Evolutionary conservation across 2,888 invertebrate genomes (phyloP).

Genomic region (Neoaliturus tenellus): DNA sequence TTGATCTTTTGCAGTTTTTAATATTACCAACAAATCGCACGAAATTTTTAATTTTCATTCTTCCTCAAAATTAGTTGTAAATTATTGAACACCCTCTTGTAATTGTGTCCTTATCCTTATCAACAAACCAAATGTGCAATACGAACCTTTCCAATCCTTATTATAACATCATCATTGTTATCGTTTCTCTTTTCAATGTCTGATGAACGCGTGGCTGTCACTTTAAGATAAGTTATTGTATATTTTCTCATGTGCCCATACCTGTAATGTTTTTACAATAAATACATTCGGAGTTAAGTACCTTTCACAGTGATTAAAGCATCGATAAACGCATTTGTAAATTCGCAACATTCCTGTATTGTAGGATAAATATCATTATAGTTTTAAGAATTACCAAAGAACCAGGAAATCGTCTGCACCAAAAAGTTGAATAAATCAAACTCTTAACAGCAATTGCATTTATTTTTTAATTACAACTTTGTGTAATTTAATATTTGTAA

Average conservation of each 20-base stretch:
- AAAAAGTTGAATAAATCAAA: background rate
- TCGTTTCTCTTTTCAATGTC: background rate
- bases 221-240: constrained; percentile 1
- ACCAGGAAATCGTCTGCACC: constrained; percentile 4
- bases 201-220: background rate
- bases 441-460: background rate
- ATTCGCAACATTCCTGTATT: background rate
- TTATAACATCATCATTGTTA: too few species aligned
- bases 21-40: too few species aligned
- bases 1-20: too few species aligned
- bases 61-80: too few species aligned
- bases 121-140: too few species aligned
- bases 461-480: background rate
- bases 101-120: too few species aligned
- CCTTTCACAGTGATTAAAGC: background rate
- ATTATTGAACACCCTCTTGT: too few species aligned
- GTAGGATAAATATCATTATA: constrained; percentile 15
- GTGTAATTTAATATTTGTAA: constrained; percentile 8
- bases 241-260: constrained; percentile 30
- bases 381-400: constrained; percentile 27
- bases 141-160: too few species aligned
- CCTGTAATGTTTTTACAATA: background rate
- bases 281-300: background rate
- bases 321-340: background rate
- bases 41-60: too few species aligned